Base-by-base conservation (phyloP, 2,113 vertebrate species). In the Triplophysa dalaica region DNA sequence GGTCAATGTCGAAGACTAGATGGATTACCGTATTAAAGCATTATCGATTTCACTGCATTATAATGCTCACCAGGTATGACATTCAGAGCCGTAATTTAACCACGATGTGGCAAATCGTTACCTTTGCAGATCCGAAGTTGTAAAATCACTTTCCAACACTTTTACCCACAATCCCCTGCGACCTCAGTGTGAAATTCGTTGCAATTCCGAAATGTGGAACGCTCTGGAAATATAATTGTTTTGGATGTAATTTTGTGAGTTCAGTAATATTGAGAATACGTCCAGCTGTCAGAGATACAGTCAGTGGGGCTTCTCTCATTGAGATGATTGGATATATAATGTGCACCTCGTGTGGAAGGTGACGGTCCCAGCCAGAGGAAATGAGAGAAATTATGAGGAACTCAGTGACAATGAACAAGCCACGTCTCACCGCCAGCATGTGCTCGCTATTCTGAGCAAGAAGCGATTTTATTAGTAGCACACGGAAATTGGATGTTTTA, bases 1-100 rank as follows among this genome's bases (percentile, higher is more conserved):
- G 88, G 89, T 90, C 90, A 90, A 16, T 43, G 82, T 82, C 87
- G 84, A 88, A 87, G 86, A 74, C 14, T 75, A 83, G 77, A 78
- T 87, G 85, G 83, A 70, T 70, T 85, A 80, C 66, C 69, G 29
- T 85, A 83, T 66, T 79, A 85, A 84, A 87, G 83, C 43, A 17
- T 24, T 89, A 92, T 90, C 45, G 90, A 91, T 89, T 85, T 0
- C 72, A 22, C 85, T 78, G 87, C 85, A 88, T 84, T 43, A 61
- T 65, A 65, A 77, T 77, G 61, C 75, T 26, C 80, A 84, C 24
- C 43, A 43, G 16, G 58, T 38, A 61, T 61, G 66, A 70, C 60
- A 70, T 70, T 61, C 43, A 50, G 29, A 19, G 60, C 43, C 45
- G 43, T 79, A 70, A 79, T 79, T 79, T 62, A 29, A 63, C 22